Evolutionary conservation across 2,113 vertebrate species (phyloP).

Genomic region (Tonatia bakeri): DNA sequence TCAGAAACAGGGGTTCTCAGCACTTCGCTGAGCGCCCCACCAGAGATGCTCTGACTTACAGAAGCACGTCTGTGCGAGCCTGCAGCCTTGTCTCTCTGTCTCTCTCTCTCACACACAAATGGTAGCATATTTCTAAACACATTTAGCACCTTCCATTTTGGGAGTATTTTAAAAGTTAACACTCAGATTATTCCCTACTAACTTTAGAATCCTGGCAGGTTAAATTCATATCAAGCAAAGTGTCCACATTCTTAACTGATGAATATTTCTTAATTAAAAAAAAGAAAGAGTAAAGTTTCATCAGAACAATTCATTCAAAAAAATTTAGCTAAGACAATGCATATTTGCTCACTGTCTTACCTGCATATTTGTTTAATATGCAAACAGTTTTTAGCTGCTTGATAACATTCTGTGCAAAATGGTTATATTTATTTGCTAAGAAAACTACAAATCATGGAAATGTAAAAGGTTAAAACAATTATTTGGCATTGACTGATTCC

Average conservation of each 20-base stretch:
- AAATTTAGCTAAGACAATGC: neutral
- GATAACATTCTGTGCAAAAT: neutral
- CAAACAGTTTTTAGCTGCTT: neutral
- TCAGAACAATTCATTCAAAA: neutral
- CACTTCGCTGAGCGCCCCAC: neutral
- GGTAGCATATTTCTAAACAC: neutral
- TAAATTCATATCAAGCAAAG: neutral
- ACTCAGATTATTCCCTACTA: neutral
- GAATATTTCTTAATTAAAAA: neutral
- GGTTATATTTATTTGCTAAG: conserved; percentile 15
- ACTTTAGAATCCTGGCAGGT: neutral
- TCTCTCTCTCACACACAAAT: neutral
- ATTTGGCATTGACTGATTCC: neutral
- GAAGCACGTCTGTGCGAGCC: neutral
- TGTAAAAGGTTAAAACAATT: neutral
- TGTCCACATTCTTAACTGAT: neutral
- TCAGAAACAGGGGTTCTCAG: neutral
- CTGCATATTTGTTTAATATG: neutral
- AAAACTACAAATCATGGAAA: neutral
- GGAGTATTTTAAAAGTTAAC: neutral
- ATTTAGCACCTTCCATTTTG: neutral
- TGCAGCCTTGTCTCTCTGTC: neutral
- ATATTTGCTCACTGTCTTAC: no score
- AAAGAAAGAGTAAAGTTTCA: neutral
- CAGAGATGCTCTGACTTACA: neutral